These are phyloP conservation scores for Ptychobarbus kaznakovi DNA, from an alignment of 2,797 vertebrate genomes.

Conservation along the genomic window DNA sequence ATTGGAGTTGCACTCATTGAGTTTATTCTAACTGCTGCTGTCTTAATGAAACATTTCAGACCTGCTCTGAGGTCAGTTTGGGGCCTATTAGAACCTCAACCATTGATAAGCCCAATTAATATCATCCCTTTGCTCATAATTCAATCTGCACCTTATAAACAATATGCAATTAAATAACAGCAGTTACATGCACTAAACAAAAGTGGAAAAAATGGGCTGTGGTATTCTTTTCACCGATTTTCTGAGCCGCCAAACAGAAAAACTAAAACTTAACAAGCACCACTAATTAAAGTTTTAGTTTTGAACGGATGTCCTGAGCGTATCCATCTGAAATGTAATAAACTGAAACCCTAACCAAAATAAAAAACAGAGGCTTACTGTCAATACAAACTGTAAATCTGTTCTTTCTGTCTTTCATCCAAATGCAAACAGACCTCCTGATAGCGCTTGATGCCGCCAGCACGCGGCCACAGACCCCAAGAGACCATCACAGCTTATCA, in stretches of 20 bases:
- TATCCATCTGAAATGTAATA: neutral
- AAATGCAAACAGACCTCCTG: conserved; percentile 44
- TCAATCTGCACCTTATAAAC: neutral
- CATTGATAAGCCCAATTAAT: conserved; percentile 1
- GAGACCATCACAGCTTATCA: conserved; percentile 43
- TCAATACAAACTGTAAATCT: conserved; percentile 45
- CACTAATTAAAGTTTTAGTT: neutral
- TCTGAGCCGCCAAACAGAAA: neutral
- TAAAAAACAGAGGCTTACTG: conserved; percentile 28
- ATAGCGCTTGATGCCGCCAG: conserved; percentile 15
- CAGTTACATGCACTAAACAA: neutral
- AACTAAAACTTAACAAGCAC: neutral
- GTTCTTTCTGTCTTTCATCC: conserved; percentile 45
- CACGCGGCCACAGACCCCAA: conserved; percentile 32
- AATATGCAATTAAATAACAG: neutral
- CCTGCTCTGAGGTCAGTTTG: conserved; percentile 21
- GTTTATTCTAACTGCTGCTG: conserved; percentile 28
- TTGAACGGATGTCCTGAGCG: neutral
- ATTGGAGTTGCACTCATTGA: neutral
- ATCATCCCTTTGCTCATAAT: neutral
- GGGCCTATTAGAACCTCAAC: neutral
- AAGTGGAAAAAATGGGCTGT: neutral
- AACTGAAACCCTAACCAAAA: conserved; percentile 20
- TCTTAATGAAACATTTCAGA: neutral
- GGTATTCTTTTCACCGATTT: neutral